Conservation (phyloP, 1,140 invertebrate species). For the Pseudomyrmex gracilis region DNA sequence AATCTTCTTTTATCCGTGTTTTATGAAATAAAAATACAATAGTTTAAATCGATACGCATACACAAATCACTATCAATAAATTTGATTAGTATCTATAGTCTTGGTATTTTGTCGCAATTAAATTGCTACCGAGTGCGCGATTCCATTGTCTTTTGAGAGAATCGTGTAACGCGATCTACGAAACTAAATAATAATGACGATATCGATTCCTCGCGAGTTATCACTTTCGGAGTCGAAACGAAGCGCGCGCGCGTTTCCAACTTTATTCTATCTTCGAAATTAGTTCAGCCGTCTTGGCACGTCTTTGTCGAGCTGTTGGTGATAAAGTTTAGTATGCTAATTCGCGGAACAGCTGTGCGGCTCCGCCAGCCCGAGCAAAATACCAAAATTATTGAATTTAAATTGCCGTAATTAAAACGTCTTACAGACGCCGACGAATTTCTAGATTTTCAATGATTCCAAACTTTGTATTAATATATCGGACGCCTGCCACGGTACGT, state of each 20-base stretch:
- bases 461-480: conserved; percentile 61
- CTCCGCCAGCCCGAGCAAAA: conserved; percentile 80
- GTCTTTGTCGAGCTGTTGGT: conserved; percentile 86
- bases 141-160: neutral
- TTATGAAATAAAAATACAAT: neutral
- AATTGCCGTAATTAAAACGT: conserved; percentile 86
- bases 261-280: conserved; percentile 86
- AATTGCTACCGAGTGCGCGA: conserved; percentile 25
- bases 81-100: conserved; percentile 17
- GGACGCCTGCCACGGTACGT: conserved; percentile 31
- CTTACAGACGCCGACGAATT: conserved; percentile 68
- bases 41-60: neutral
- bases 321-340: conserved; percentile 86
- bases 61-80: neutral
- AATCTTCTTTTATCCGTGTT: neutral
- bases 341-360: conserved; percentile 84
- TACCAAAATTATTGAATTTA: conserved; percentile 86
- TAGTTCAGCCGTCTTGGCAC: conserved; percentile 85
- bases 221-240: conserved; percentile 77
- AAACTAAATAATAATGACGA: conserved; percentile 78
- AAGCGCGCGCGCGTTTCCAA: conserved; percentile 75
- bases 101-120: conserved; percentile 25
- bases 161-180: conserved; percentile 24
- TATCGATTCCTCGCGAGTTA: conserved; percentile 76
- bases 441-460: conserved; percentile 59